A percentile compares a stretch with the other conserved stretches of the same genome.
Evolutionary conservation across 1,140 invertebrate species (phyloP).

Genomic region (Grapholita molesta): DNA sequence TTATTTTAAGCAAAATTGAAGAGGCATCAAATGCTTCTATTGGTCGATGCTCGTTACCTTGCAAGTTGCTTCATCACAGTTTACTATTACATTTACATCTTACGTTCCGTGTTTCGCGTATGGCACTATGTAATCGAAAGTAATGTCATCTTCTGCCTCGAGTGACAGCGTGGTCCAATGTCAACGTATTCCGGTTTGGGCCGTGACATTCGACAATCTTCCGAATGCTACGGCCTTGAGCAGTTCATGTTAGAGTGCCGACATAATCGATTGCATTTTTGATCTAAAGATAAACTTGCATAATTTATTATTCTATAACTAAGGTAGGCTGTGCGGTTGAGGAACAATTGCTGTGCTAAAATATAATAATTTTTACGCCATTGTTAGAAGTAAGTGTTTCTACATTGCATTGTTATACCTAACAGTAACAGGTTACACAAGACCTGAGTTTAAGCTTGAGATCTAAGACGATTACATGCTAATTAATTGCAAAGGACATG

Average conservation of each 20-base stretch:
- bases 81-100: neutral
- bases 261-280: neutral
- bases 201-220: constrained; percentile 6
- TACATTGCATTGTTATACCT: neutral
- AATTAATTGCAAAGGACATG: neutral
- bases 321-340: neutral
- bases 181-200: constrained; percentile 5
- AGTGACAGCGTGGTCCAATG: neutral
- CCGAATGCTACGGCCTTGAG: neutral
- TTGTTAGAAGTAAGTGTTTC: neutral
- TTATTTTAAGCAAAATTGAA: too few species aligned
- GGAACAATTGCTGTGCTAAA: neutral
- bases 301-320: neutral
- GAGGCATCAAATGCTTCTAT: too few species aligned
- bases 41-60: too few species aligned
- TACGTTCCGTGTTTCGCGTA: neutral
- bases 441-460: neutral
- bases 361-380: neutral
- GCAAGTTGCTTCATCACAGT: neutral
- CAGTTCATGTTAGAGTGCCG: neutral
- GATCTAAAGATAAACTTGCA: neutral
- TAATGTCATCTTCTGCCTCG: neutral
- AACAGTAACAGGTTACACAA: neutral
- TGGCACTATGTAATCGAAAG: neutral
- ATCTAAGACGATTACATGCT: neutral